Percentiles rank a stretch among this genome's conserved stretches.
These are phyloP conservation scores for Neelides sp. DNA, from an alignment of 1,140 invertebrate species.

Conservation along the genomic window DNA sequence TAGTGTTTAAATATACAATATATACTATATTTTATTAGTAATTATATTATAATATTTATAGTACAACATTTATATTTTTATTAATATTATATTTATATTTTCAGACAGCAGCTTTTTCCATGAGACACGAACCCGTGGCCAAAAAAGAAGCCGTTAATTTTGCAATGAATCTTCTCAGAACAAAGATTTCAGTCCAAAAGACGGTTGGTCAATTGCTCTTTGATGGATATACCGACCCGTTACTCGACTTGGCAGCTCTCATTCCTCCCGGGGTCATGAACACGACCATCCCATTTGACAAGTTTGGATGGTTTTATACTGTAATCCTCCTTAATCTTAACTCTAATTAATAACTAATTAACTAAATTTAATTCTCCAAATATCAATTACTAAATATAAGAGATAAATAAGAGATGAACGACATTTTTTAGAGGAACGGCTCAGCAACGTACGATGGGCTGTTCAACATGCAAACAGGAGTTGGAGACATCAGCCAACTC, in stretches of 20 bases:
- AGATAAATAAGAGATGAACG: background rate
- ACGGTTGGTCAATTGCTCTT: conserved; percentile 60
- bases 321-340: conserved; percentile 40
- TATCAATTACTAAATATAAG: too few species aligned
- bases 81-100: conserved; percentile 25
- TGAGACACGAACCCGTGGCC: conserved; percentile 40
- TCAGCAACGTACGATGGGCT: conserved; percentile 56
- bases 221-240: conserved; percentile 55
- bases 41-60: too few species aligned
- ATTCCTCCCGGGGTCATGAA: conserved; percentile 41
- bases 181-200: conserved; percentile 47
- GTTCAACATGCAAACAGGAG: conserved; percentile 60
- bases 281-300: conserved; percentile 48
- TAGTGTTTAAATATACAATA: too few species aligned
- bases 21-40: too few species aligned
- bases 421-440: conserved; percentile 47
- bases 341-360: background rate
- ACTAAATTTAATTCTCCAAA: too few species aligned
- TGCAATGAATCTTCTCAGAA: conserved; percentile 35
- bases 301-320: conserved; percentile 67
- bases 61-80: background rate
- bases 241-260: conserved; percentile 50
- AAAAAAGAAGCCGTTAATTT: conserved; percentile 31
- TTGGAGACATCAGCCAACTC: conserved; percentile 45
- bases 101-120: conserved; percentile 50